Percentiles rank a stretch among this genome's conserved stretches.
These are phyloP conservation scores for Sarcoramphus papa DNA, from an alignment of 2,797 vertebrate species.

Conservation along the genomic window DNA sequence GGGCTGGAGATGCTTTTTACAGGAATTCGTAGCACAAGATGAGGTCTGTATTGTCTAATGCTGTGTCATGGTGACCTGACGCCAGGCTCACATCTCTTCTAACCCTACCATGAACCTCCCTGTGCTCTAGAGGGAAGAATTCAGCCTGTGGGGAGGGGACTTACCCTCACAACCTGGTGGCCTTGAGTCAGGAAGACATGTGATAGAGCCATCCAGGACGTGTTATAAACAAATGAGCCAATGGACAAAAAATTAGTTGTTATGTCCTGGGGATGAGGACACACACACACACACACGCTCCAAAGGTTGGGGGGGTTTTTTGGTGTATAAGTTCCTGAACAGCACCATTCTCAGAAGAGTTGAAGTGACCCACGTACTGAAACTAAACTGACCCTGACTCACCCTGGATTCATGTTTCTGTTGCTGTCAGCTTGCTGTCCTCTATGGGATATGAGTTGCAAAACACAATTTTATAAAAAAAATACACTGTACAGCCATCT, in stretches of 20 bases:
- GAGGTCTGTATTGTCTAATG: neutral
- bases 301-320: neutral
- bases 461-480: neutral
- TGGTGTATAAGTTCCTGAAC: neutral
- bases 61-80: neutral
- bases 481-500: constrained; percentile 1
- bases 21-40: neutral
- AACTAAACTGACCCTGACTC: neutral
- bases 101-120: neutral
- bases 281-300: neutral
- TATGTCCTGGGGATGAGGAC: neutral
- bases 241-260: neutral
- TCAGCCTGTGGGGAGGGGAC: neutral
- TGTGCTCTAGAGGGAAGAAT: neutral
- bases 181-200: neutral
- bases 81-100: neutral
- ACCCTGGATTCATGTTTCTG: constrained; percentile 4
- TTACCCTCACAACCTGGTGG: neutral
- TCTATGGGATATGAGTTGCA: constrained; percentile 22
- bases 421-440: constrained; percentile 14
- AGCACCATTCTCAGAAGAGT: neutral
- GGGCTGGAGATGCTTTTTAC: neutral
- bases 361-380: neutral
- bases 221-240: constrained; percentile 10
- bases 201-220: neutral